Base-by-base conservation (phyloP, 64 coral and sea anemone species). In the Actinia tenebrosa region DNA sequence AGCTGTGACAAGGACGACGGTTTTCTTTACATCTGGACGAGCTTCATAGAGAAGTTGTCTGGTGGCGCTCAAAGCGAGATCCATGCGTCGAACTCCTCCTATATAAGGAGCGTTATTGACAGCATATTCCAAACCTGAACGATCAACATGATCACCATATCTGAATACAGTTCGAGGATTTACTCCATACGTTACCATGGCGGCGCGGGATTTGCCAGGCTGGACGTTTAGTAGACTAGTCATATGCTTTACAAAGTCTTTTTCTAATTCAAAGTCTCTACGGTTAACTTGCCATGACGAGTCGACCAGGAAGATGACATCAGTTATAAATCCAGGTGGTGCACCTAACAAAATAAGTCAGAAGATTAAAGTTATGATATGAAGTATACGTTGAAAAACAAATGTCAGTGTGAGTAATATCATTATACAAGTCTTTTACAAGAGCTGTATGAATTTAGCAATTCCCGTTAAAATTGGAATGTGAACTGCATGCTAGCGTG, bases 191-290 rank as follows among this genome's bases (percentile, higher is more conserved):
- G 88, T 60, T 16, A 95, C 64, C 2, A 86, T 30, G 62, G 90
- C 87, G 7, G 84, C 90, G 16, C 77, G 79, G n/a, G 94, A 91
- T 64, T 86, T 82, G 13, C 45, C 61, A 26, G 87, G 84, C 9
- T 80, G 68, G 1, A 95, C 88, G 53, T 89, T 59, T 45, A 95
- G 86, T 22, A 86, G 82, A 45, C 86, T 71, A 44, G 94, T 63
- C 44, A 95, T 52, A 14, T 54, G 75, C 81, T 92, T 95, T 1
- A 95, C 90, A 80, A 95, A 87, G 47, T 37, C 44, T 27, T 95
- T 95, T 86, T 95, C 50, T 7, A 11, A 55, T 18, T 92, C 64
- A 84, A 88, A 88, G 37, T 84, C 37, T 27, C 83, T 64, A 16
- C 60, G 63, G 17, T 80, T 84, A 17, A 92, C 91, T 30, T 42